Evolutionary conservation across 2,888 invertebrate species (phyloP).

Genomic region (Ellobium chinense): DNA sequence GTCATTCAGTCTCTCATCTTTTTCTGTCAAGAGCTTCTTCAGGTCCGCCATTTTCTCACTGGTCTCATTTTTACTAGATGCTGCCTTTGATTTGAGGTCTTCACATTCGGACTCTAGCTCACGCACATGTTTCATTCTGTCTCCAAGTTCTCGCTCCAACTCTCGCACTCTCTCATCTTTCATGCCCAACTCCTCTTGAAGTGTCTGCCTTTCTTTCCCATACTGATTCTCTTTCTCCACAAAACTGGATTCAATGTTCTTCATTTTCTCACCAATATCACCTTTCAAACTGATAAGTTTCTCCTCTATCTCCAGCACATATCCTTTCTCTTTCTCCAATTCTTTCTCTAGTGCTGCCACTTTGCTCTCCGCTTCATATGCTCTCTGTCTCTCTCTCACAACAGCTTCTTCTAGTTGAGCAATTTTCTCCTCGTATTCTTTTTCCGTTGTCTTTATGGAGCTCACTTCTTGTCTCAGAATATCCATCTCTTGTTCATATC

Average conservation of each 20-base stretch:
- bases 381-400: slow-evolving; percentile 2
- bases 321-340: slow-evolving; percentile 35
- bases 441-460: slow-evolving; percentile 23
- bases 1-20: slow-evolving; percentile 49
- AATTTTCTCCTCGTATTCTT: slow-evolving; percentile 23
- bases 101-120: slow-evolving; percentile 38
- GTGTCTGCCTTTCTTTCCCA: slow-evolving; percentile 50
- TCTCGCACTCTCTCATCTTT: slow-evolving; percentile 39
- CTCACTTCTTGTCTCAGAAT: slow-evolving; percentile 33
- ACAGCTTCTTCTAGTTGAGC: slow-evolving; percentile 15
- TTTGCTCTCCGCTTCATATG: slow-evolving; percentile 26
- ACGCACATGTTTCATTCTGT: slow-evolving; percentile 12
- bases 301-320: slow-evolving; percentile 33
- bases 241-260: slow-evolving; percentile 56
- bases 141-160: slow-evolving; percentile 38
- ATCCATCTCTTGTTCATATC: slow-evolving; percentile 11
- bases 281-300: slow-evolving; percentile 42
- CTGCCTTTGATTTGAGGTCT: slow-evolving; percentile 39
- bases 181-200: slow-evolving; percentile 47
- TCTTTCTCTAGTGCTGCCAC: slow-evolving; percentile 36
- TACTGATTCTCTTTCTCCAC: slow-evolving; percentile 57
- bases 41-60: slow-evolving; percentile 7
- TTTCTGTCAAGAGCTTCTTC: slow-evolving; percentile 29
- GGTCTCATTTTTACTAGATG: slow-evolving; percentile 19
- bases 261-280: slow-evolving; percentile 60